Conservation (phyloP, 2,113 vertebrate species). For the Columbina picui region DNA sequence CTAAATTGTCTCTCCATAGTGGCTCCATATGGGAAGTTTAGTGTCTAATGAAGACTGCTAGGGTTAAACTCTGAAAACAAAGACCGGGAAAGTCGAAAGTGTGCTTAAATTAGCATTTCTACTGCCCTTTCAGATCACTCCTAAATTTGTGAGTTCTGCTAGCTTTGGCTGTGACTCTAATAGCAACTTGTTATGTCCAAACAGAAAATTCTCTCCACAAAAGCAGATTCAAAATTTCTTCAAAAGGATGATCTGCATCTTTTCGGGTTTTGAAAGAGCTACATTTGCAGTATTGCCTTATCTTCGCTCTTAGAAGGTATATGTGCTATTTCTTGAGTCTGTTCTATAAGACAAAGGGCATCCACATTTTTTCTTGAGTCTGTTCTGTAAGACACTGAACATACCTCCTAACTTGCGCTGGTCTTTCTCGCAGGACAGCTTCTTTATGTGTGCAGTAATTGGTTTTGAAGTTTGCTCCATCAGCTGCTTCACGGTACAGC, state of each 20-base stretch:
- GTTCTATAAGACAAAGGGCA: not conserved
- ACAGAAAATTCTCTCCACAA: not conserved
- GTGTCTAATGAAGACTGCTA: slow-evolving; percentile 1
- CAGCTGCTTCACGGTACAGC: not conserved
- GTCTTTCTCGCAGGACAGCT: not conserved
- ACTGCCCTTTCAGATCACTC: not conserved
- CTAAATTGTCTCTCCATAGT: not conserved
- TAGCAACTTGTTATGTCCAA: not conserved
- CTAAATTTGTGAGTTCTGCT: not conserved
- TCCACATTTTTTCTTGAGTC: not conserved
- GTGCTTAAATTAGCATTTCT: slow-evolving; percentile 19
- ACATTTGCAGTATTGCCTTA: not conserved
- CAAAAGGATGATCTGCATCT: not conserved
- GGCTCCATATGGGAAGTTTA: not conserved
- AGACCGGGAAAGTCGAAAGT: not conserved
- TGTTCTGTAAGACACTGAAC: not conserved
- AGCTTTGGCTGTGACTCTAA: not conserved
- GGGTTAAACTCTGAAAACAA: slow-evolving; percentile 27
- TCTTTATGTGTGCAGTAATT: not conserved
- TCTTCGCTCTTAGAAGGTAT: not conserved
- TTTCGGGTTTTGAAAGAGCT: not conserved
- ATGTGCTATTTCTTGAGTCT: not conserved
- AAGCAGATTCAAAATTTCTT: not conserved
- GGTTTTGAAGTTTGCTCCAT: not conserved
- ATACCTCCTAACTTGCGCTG: not conserved